These are phyloP conservation scores for Lymantria dispar DNA, from an alignment of 2,888 invertebrate genomes.

Conservation along the genomic window DNA sequence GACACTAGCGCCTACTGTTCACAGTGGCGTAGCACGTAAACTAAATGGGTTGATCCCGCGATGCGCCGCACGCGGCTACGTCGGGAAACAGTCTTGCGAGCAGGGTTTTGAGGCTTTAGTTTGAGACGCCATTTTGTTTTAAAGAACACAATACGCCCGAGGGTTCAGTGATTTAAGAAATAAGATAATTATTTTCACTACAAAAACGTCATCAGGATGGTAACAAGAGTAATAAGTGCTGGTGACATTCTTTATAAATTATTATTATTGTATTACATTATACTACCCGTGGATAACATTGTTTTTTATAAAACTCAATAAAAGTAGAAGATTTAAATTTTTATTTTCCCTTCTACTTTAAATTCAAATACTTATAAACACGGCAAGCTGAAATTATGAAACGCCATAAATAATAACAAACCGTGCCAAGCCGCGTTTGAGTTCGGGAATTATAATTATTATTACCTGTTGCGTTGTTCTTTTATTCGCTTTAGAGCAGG, in stretches of 20 bases:
- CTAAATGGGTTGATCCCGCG: slow-evolving; percentile 57
- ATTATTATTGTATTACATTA: slow-evolving; percentile 7
- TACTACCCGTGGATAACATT: too few relatives aligned
- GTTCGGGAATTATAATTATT: slow-evolving; percentile 21
- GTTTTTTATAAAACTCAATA: too few relatives aligned
- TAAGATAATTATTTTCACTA: slow-evolving; percentile 49
- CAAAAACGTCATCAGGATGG: slow-evolving; percentile 34
- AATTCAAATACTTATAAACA: not conserved
- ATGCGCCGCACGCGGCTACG: slow-evolving; percentile 53
- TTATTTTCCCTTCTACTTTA: not conserved
- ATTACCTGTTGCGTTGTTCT: slow-evolving; percentile 43
- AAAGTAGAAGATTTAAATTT: not conserved
- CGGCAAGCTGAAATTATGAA: slow-evolving; percentile 1
- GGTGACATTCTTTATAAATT: slow-evolving; percentile 22
- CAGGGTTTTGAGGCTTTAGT: slow-evolving; percentile 38
- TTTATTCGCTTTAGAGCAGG: slow-evolving; percentile 54
- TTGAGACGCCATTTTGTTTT: slow-evolving; percentile 73
- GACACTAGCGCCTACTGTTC: slow-evolving; percentile 53
- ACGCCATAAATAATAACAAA: slow-evolving; percentile 11
- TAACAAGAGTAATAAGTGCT: slow-evolving; percentile 17
- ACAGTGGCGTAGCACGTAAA: slow-evolving; percentile 59
- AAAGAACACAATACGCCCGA: slow-evolving; percentile 27
- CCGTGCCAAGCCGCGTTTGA: slow-evolving; percentile 18
- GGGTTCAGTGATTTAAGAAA: slow-evolving; percentile 32
- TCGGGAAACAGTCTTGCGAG: slow-evolving; percentile 42